These are phyloP conservation scores for Rutilus rutilus DNA, from an alignment of 2,113 vertebrate genomes.

Conservation along the genomic window DNA sequence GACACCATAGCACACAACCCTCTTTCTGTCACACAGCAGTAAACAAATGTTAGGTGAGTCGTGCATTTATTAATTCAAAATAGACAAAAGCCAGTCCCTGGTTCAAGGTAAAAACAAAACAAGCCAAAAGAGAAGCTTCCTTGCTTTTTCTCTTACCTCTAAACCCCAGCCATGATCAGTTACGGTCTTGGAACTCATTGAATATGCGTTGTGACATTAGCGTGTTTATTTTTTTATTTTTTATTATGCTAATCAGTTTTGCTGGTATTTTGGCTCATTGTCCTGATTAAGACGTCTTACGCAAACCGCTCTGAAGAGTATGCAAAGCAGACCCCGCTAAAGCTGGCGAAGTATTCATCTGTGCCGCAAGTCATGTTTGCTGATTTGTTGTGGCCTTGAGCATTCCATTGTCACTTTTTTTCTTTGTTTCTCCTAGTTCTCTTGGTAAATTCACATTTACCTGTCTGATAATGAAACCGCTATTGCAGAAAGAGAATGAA, in stretches of 20 bases:
- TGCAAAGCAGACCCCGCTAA: slow-evolving; percentile 21
- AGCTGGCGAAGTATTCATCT: neutral
- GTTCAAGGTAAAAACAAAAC: slow-evolving; percentile 18
- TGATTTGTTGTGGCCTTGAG: neutral
- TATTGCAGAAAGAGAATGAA: neutral
- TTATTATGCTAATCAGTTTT: slow-evolving; percentile 18
- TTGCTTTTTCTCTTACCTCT: slow-evolving; percentile 24
- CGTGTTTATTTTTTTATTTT: slow-evolving; percentile 18
- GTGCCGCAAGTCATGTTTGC: slow-evolving; percentile 1
- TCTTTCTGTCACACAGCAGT: slow-evolving; percentile 48
- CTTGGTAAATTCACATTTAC: neutral
- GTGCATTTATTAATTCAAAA: slow-evolving; percentile 64
- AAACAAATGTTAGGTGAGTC: slow-evolving; percentile 59
- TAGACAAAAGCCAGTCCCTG: slow-evolving; percentile 40
- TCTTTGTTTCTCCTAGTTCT: slow-evolving; percentile 4
- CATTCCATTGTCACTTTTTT: neutral
- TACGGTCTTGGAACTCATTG: neutral
- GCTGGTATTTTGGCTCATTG: slow-evolving; percentile 23
- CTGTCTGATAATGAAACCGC: neutral
- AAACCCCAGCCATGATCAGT: slow-evolving; percentile 18
- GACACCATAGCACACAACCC: slow-evolving; percentile 42
- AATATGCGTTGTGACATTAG: neutral
- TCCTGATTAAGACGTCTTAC: slow-evolving; percentile 33
- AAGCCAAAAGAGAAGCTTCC: slow-evolving; percentile 11
- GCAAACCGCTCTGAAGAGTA: neutral